A percentile compares a stretch with the other conserved stretches of the same genome.
Conservation (phyloP, 2,888 invertebrate genomes). For the Smittia aterrima region DNA sequence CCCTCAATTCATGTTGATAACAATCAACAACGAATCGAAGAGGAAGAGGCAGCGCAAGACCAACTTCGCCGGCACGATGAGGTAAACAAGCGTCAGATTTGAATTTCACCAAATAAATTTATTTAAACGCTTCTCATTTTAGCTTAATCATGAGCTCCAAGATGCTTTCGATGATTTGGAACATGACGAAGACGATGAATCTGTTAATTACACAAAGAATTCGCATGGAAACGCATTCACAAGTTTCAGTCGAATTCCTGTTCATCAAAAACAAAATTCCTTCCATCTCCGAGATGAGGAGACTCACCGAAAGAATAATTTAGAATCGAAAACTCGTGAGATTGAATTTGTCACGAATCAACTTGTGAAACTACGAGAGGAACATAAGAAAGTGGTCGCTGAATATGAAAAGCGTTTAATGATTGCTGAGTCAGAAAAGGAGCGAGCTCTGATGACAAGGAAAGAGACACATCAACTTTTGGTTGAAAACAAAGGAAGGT, state of each 20-base stretch:
- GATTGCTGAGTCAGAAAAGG: conserved; percentile 61
- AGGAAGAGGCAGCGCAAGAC: conserved; percentile 69
- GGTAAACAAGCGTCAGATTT: no score
- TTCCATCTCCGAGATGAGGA: conserved; percentile 25
- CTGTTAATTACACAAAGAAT: conserved; percentile 56
- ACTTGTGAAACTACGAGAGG: conserved; percentile 47
- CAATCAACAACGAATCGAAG: conserved; percentile 62
- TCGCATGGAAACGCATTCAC: conserved; percentile 45
- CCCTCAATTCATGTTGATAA: conserved; percentile 62
- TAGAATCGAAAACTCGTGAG: conserved; percentile 44
- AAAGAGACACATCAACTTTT: conserved; percentile 65
- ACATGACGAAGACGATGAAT: conserved; percentile 65
- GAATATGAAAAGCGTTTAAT: conserved; percentile 59
- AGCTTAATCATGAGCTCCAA: conserved; percentile 64
- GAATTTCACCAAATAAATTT: not conserved
- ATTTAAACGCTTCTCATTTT: conserved; percentile 48
- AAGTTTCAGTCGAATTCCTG: no score
- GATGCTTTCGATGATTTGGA: conserved; percentile 70
- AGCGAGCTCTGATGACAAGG: conserved; percentile 59
- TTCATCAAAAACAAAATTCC: not conserved
- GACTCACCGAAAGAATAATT: conserved; percentile 7
- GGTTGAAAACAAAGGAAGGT: conserved; percentile 54
- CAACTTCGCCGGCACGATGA: conserved; percentile 65
- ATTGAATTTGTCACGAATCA: conserved; percentile 53
- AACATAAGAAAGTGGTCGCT: conserved; percentile 51